Conservation (phyloP, 1,140 invertebrate genomes). For the Caenorhabditis briggsae region DNA sequence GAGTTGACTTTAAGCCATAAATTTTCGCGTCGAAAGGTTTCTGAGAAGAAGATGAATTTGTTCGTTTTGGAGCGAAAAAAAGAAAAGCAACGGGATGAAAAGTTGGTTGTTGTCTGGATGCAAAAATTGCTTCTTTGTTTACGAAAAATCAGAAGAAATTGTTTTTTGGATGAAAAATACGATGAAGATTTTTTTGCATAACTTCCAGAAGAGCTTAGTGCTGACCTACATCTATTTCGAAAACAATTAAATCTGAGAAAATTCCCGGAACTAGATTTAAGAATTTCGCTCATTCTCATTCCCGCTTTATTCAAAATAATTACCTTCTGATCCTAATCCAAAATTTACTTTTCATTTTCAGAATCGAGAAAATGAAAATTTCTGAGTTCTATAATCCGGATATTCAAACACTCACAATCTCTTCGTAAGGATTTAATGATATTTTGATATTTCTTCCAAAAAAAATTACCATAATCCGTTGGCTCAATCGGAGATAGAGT, state of each 20-base stretch:
- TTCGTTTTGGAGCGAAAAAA: background rate
- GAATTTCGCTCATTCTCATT: background rate
- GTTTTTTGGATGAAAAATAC: no score
- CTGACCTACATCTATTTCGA: no score
- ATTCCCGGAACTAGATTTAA: background rate
- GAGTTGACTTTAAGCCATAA: slow-evolving; percentile 22
- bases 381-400: background rate
- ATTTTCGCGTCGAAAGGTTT: slow-evolving; percentile 48
- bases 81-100: background rate
- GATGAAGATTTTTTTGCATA: no score
- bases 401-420: background rate
- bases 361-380: background rate
- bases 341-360: background rate
- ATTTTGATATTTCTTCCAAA: background rate
- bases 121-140: background rate
- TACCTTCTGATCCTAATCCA: slow-evolving; percentile 4
- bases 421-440: background rate
- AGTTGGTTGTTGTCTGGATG: background rate
- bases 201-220: no score
- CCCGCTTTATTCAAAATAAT: background rate
- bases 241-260: background rate
- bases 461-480: slow-evolving; percentile 23
- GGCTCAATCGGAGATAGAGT: slow-evolving; percentile 30
- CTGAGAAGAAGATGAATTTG: slow-evolving; percentile 21
- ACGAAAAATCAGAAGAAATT: background rate